A percentile compares a stretch with the other conserved stretches of the same genome.
Evolutionary conservation across 2,113 vertebrate genomes (phyloP).

Genomic region (Dicrurus megarhynchus): DNA sequence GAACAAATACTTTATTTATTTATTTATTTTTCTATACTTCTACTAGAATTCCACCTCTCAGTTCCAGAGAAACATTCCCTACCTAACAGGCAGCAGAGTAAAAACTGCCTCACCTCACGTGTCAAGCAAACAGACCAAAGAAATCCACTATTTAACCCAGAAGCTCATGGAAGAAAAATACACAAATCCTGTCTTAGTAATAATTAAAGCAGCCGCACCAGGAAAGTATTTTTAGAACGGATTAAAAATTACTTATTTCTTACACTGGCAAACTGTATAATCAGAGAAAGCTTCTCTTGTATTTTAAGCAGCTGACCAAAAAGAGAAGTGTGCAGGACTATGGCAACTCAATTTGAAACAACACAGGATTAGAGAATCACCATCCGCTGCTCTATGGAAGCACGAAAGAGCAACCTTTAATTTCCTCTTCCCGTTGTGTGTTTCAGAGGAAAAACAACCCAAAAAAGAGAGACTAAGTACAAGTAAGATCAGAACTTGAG

Average conservation of each 20-base stretch:
- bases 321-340: neutral
- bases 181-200: neutral
- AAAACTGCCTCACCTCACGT: neutral
- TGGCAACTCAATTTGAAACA: neutral
- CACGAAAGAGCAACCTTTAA: neutral
- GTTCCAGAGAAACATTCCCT: neutral
- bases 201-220: neutral
- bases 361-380: neutral
- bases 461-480: neutral
- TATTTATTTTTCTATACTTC: neutral
- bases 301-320: neutral
- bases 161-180: neutral
- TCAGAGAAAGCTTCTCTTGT: neutral
- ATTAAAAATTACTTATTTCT: slow-evolving; percentile 32
- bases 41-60: neutral
- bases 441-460: neutral
- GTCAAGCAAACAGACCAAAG: neutral
- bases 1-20: neutral
- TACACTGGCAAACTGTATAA: neutral
- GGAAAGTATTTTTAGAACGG: neutral
- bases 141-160: neutral
- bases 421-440: neutral
- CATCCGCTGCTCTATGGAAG: neutral
- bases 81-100: neutral
- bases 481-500: neutral